Evolutionary conservation across 2,113 vertebrate genomes (phyloP).

Genomic region (Axis porcinus): DNA sequence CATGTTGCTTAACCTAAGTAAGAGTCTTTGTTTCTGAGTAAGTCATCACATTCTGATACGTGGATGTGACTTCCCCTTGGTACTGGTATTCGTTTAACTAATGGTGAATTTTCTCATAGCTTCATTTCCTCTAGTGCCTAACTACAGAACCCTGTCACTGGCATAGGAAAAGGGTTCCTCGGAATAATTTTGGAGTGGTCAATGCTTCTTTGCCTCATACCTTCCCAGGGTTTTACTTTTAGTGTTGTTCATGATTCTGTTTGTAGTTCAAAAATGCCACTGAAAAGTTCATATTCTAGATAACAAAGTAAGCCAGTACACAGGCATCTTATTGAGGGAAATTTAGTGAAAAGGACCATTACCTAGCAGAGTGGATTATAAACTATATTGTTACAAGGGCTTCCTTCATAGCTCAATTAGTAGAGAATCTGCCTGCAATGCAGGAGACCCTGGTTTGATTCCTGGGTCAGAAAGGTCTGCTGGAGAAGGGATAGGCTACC

Average conservation of each 20-base stretch:
- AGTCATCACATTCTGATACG: neutral
- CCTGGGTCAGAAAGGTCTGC: neutral
- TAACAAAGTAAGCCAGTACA: neutral
- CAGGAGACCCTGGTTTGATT: neutral
- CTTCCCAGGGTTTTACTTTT: slow-evolving; percentile 9
- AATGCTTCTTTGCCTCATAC: neutral
- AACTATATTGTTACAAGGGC: neutral
- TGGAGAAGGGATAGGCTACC: neutral
- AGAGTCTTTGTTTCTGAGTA: slow-evolving; percentile 16
- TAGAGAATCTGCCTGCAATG: neutral
- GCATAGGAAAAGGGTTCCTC: neutral
- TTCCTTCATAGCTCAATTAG: neutral
- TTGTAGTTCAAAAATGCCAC: neutral
- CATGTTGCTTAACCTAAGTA: neutral
- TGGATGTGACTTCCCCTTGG: neutral
- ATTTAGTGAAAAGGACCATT: neutral
- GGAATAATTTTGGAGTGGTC: neutral
- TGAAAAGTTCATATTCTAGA: neutral
- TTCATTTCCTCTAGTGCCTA: slow-evolving; percentile 7
- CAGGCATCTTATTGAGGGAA: neutral
- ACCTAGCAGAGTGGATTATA: neutral
- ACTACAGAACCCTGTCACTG: neutral
- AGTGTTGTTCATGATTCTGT: neutral
- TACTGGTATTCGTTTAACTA: neutral
- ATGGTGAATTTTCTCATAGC: neutral